Base-by-base conservation (phyloP, 2,797 vertebrate species). In the Menidia menidia region DNA sequence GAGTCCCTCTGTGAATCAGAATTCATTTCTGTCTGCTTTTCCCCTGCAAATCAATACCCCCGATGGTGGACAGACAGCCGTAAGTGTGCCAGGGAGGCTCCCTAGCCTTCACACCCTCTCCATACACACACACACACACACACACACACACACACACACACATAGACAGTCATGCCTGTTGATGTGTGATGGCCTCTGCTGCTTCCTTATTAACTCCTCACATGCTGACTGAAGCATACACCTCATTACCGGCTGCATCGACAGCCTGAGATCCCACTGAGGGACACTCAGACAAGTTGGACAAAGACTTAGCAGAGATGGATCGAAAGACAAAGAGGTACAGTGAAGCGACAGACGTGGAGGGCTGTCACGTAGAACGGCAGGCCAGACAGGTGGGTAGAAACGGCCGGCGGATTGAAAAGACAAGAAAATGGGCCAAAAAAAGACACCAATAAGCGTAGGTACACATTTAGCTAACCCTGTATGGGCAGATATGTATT, bases 181-280 rank as follows among this genome's bases (percentile, higher is more conserved):
- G 91, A 88, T 92, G 84, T 89, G 83, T 81, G 88, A 89, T 87
- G 92, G 89, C 89, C 84, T 88, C 84, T 85, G 80, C 87, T 84
- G 87, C 82, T 91, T 87, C 89, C 90, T 93, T 93, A 94, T 94
- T 93, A 93, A 93, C 92, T 90, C 89, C 86, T 93, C 85, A 90
- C 88, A 91, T 82, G 91, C 90, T 86, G 93, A 89, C 88, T 91
- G 85, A 83, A 88, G 84, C 80, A 84, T 87, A 87, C 84, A 83
- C 88, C 90, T 93, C 92, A 92, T 90, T 93, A 92, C 78, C 71
- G 84, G 89, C 88, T 86, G 86, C 83, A 88, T 84, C 82, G 89
- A 83, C 89, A 87, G 89, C 69, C 86, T 57, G 84, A 75, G 61
- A 61, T 81, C 83, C 82, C 60, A 33, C 82, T 61, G 85, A 84